Evolutionary conservation across 2,888 invertebrate species (phyloP), one percentile per base, ranked within the genome.

Genomic region (Caenorhabditis sp.): DNA sequence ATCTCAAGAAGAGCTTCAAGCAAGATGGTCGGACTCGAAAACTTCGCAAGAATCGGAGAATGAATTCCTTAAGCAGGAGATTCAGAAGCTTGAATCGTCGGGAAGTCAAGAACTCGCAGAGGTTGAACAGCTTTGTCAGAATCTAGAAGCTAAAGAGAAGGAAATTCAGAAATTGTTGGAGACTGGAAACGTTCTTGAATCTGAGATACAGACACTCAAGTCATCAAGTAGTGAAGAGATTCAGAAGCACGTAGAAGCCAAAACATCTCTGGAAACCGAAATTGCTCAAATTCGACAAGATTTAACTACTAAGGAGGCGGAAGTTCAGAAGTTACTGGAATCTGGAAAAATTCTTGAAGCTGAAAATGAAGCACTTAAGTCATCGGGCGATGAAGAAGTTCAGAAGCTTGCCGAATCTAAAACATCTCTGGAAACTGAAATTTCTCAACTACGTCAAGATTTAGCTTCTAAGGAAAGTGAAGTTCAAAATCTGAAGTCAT

Each of bases 21-120:
- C 36, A 36, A 36, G 10, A 36, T 36, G 5, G 10, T 36, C 36
- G 5, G 36, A 36, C 10, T 36, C 36, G 36, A 36, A 36, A 8
- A 36, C 36, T 36, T 36, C 36, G 10, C 36, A 36, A 36, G 10
- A 36, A 8, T 36, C 7, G n/a, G 31, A 43, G 31, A 31, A 61
- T 10, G 14, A 62, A 21, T 59, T 59, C 23, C 43, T 52, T 25
- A 61, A 52, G 23, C 54, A 65, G 50, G 60, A 66, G 49, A 12
- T n/a, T 25, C 36, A 36, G 26, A 26, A 52, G 31, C 38, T 21
- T 52, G 20, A 49, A 21, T 36, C 17, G 54, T n/a, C 14, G 59
- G 27, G 27, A 23, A 49, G 7, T n/a, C 38, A 38, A 38, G 8
- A 10, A 49, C n/a, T n/a, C 7, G 49, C 17, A 49, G 38, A 38